phyloP scores from a whole-genome alignment of 1,140 invertebrate genomes.

The Camponotus floridanus region DNA sequence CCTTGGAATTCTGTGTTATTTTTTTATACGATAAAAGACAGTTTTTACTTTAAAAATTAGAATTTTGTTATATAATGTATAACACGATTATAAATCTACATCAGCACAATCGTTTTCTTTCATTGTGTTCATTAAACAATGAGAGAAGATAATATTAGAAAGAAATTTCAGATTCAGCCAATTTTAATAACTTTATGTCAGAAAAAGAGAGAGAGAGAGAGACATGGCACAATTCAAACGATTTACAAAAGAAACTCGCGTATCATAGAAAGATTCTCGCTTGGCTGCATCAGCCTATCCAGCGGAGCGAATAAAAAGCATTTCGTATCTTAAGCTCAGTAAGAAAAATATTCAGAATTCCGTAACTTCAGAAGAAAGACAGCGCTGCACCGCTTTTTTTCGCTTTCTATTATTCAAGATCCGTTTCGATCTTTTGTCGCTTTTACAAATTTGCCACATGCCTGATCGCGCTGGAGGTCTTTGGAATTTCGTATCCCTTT shows the following conservation, averaged over 20 bases:
- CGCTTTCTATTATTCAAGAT: slow-evolving; percentile 34
- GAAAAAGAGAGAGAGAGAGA: background rate
- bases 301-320: slow-evolving; percentile 59
- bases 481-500: slow-evolving; percentile 35
- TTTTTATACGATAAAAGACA: background rate
- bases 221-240: slow-evolving; percentile 26
- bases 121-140: slow-evolving; percentile 33
- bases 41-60: slow-evolving; percentile 5
- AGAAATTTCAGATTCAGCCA: slow-evolving; percentile 34
- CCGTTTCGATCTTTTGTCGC: slow-evolving; percentile 60
- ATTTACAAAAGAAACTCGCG: slow-evolving; percentile 58
- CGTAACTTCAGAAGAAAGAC: slow-evolving; percentile 45
- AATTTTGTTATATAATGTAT: background rate
- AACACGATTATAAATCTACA: background rate
- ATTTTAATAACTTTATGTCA: slow-evolving; percentile 32
- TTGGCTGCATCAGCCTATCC: slow-evolving; percentile 48
- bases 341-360: slow-evolving; percentile 68
- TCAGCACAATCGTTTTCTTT: background rate
- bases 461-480: slow-evolving; percentile 65
- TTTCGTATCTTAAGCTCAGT: slow-evolving; percentile 54
- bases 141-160: slow-evolving; percentile 25
- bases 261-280: slow-evolving; percentile 8
- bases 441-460: slow-evolving; percentile 71
- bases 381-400: background rate
- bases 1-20: background rate